A percentile compares a stretch with the other conserved stretches of the same genome.
Evolutionary conservation across 2,113 vertebrate genomes (phyloP).

Genomic region (Archocentrus centrarchus): DNA sequence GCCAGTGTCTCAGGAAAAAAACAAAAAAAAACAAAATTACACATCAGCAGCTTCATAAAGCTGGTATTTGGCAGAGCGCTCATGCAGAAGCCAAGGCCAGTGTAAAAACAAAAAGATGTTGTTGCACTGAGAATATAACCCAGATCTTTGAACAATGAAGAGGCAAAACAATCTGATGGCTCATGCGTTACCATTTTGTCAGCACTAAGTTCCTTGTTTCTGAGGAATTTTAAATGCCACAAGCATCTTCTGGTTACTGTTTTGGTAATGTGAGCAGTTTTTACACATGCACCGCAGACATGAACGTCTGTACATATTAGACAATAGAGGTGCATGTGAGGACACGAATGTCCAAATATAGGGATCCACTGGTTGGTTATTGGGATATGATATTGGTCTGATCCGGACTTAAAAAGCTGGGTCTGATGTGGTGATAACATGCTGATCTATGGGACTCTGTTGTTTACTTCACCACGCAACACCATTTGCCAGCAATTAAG

Average conservation of each 20-base stretch:
- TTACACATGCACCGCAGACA: background rate
- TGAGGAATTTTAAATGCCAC: background rate
- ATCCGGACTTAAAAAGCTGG: background rate
- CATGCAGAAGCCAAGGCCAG: conserved; percentile 48
- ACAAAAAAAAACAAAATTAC: conserved; percentile 28
- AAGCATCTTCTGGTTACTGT: background rate
- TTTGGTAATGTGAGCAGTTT: background rate
- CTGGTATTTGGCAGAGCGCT: conserved; percentile 34
- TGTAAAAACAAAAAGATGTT: background rate
- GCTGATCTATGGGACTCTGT: too few relatives aligned
- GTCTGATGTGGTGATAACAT: background rate
- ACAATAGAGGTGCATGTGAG: too few relatives aligned
- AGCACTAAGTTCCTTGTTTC: background rate
- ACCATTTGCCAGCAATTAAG: background rate
- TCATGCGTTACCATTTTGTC: background rate
- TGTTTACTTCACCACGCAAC: too few relatives aligned
- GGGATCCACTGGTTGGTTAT: background rate
- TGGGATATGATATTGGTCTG: background rate
- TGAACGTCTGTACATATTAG: too few relatives aligned
- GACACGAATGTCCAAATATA: background rate
- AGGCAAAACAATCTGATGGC: background rate
- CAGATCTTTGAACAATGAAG: conserved; percentile 8
- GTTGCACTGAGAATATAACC: conserved; percentile 20
- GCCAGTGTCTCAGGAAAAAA: conserved; percentile 22
- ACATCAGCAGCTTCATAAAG: conserved; percentile 35